Evolutionary conservation across 2,888 invertebrate species (phyloP), one percentile per base, ranked within the genome.

Genomic region (Eledone cirrhosa): DNA sequence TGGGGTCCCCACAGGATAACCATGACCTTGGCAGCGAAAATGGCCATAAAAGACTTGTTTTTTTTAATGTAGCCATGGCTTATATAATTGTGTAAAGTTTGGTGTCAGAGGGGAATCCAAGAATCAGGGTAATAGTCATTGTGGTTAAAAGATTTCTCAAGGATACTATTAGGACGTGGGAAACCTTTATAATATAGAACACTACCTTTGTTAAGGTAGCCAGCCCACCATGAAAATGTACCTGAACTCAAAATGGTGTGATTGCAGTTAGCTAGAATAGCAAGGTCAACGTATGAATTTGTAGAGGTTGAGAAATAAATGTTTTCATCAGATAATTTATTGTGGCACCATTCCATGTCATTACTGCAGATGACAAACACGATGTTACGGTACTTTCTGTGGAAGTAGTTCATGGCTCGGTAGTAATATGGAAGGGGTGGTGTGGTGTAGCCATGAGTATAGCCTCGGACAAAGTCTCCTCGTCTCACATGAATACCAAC

Each of bases 211-310:
- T 85, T 84, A 29, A 91, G 81, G 82, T 89, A 91, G 2, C 88
- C 90, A 7, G 88, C 88, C 91, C 91, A 91, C 91, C 91, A 91
- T 22, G 89, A 89, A 81, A 88, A 91, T 0, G 91, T 89, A 1
- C 91, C 91, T 1, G 89, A 83, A 7, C 86, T 85, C 77, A 90
- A 86, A 41, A 91, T 87, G 24, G 88, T 84, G 78, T 89, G 88
- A 83, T 91, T 85, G 83, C 89, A 88, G 14, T 81, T 83, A 0
- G 87, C 80, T 77, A 91, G 81, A 7, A 89, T 85, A 7, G 90
- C 89, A 79, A 91, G 81, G 81, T 91, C 91, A 22, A 89, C 86
- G 74, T 87, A 87, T 1, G 88, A 87, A 31, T 82, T 82, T 14
- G 80, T 79, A 24, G 80, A 81, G 27, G 83, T 81, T 11, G 86